A percentile compares a stretch with the other conserved stretches of the same genome.
Conservation (phyloP, 2,113 vertebrate species). For the Cranoglanis bouderius region DNA sequence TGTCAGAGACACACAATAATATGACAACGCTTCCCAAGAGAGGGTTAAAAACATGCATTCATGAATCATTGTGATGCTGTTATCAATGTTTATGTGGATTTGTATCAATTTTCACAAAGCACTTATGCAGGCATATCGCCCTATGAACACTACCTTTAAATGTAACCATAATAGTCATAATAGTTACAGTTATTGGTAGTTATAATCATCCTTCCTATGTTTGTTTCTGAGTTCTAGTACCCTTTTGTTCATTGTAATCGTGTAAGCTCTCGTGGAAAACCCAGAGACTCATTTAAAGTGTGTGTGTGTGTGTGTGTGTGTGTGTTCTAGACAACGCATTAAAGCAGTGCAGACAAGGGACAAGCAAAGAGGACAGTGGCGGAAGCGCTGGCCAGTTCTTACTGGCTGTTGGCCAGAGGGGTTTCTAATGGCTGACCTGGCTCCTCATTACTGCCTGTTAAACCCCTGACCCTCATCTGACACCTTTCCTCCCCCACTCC, state of each 20-base stretch:
- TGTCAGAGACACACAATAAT: background rate
- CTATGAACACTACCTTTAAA: background rate
- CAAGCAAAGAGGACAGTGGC: slow-evolving; percentile 37
- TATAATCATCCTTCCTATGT: slow-evolving; percentile 31
- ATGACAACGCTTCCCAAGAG: background rate
- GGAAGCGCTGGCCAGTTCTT: slow-evolving; percentile 39
- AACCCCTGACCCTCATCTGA: slow-evolving; percentile 52
- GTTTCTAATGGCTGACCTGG: slow-evolving; percentile 55
- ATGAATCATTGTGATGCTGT: background rate
- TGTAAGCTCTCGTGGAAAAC: slow-evolving; percentile 41
- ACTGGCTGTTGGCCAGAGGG: slow-evolving; percentile 49
- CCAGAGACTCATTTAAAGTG: slow-evolving; percentile 37
- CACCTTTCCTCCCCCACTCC: slow-evolving; percentile 27
- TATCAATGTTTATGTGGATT: background rate
- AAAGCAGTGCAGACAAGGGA: slow-evolving; percentile 40
- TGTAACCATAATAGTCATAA: too few species aligned
- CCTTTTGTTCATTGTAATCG: slow-evolving; percentile 24
- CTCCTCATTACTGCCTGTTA: slow-evolving; percentile 57
- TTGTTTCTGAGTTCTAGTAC: slow-evolving; percentile 41
- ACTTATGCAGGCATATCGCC: background rate
- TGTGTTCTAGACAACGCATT: slow-evolving; percentile 41
- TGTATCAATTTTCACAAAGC: background rate
- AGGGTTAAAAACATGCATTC: background rate
- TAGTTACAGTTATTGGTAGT: background rate
- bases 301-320: background rate